Evolutionary conservation across 2,797 vertebrate species (phyloP).

Genomic region (Meriones psammophilus): DNA sequence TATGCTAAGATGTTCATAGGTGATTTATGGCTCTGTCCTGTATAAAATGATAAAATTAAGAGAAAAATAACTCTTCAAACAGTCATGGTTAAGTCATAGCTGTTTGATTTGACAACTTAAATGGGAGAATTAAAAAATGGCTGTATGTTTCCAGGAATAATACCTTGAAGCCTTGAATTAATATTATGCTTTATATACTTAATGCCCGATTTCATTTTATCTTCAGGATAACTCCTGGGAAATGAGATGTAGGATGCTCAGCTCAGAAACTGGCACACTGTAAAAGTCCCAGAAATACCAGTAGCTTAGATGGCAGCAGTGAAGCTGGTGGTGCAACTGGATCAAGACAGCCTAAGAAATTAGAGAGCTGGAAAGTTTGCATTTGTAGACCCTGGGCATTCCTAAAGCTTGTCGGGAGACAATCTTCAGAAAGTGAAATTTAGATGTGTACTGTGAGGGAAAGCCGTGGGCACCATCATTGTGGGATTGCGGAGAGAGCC

Average conservation of each 20-base stretch:
- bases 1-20: constrained; percentile 17
- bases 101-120: constrained; percentile 76
- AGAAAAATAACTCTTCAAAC: constrained; percentile 47
- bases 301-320: not conserved
- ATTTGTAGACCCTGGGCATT: not conserved
- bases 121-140: constrained; percentile 73
- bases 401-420: not conserved
- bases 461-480: not conserved
- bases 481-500: not conserved
- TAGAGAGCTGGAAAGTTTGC: not conserved
- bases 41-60: constrained; percentile 65
- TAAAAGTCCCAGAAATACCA: not conserved
- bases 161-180: constrained; percentile 65
- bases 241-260: not conserved
- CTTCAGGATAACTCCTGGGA: not conserved
- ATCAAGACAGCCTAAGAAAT: not conserved
- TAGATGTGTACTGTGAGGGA: not conserved
- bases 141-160: constrained; percentile 70
- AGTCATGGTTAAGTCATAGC: constrained; percentile 66
- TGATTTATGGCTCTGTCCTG: constrained; percentile 65
- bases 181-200: constrained; percentile 63
- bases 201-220: constrained; percentile 55
- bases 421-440: not conserved
- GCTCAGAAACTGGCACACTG: not conserved
- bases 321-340: not conserved